These are phyloP conservation scores for Tenualosa thibaudeaui DNA, from an alignment of 2,797 vertebrate genomes.

Conservation along the genomic window DNA sequence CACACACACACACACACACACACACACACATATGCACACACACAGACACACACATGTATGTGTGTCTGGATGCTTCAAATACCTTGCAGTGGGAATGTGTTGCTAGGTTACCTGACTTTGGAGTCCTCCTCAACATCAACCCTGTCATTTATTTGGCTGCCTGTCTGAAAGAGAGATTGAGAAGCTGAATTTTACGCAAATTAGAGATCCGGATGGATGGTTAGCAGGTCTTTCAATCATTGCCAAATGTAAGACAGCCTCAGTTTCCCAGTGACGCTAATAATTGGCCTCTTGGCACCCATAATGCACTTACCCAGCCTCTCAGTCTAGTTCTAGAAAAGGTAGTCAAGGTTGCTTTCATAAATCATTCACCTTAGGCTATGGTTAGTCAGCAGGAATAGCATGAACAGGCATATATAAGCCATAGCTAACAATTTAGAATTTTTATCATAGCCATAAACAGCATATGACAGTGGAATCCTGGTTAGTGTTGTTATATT, in stretches of 20 bases:
- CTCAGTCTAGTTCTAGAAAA: neutral
- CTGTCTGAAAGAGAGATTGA: conserved; percentile 68
- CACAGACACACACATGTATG: neutral
- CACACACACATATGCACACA: neutral
- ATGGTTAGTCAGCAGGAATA: neutral
- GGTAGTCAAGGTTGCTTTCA: neutral
- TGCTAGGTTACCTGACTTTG: conserved; percentile 63
- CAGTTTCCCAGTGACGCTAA: neutral
- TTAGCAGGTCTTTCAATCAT: neutral
- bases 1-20: conserved; percentile 19
- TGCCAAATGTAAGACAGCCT: neutral
- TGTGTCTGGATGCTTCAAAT: conserved; percentile 43
- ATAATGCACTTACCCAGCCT: neutral
- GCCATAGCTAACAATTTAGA: neutral
- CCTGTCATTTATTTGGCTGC: conserved; percentile 56
- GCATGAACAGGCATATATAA: neutral
- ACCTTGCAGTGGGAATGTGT: conserved; percentile 49
- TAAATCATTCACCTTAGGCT: neutral
- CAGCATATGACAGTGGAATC: neutral
- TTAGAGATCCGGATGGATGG: neutral
- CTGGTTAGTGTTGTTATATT: neutral
- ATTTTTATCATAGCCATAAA: neutral
- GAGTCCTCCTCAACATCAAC: conserved; percentile 48
- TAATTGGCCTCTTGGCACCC: neutral
- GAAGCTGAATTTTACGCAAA: conserved; percentile 42